phyloP scores from a whole-genome alignment of 2,113 vertebrate genomes.

The Balaeniceps rex region DNA sequence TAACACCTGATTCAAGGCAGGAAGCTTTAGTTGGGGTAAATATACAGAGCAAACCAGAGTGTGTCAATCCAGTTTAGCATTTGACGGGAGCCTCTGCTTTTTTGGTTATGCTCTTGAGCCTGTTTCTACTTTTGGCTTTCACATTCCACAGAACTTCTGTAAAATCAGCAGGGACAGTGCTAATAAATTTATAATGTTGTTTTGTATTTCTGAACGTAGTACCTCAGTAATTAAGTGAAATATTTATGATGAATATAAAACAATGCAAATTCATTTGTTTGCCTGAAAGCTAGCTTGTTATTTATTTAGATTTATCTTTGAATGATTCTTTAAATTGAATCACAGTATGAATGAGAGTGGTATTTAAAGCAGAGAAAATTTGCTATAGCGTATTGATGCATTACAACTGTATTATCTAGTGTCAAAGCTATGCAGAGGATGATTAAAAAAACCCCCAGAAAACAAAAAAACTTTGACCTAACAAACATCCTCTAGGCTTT shows the following conservation, averaged over 20 bases:
- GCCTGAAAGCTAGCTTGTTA: conserved; percentile 80
- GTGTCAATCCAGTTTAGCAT: conserved; percentile 40
- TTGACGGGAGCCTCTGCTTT: conserved; percentile 47
- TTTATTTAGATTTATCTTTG: conserved; percentile 81
- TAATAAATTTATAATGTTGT: conserved; percentile 85
- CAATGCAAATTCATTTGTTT: conserved; percentile 84
- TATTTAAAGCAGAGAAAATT: conserved; percentile 63
- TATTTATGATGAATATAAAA: conserved; percentile 86
- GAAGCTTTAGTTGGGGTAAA: conserved; percentile 45
- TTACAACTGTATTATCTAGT: not conserved
- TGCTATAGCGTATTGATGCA: not conserved
- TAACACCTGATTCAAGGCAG: conserved; percentile 51
- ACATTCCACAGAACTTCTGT: conserved; percentile 70
- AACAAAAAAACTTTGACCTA: not conserved
- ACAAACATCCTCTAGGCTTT: not conserved
- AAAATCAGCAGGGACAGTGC: conserved; percentile 74
- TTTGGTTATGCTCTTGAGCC: conserved; percentile 45
- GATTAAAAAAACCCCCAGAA: not conserved
- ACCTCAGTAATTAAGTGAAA: conserved; percentile 84
- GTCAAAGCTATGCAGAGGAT: not conserved
- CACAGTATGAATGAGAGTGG: conserved; percentile 44
- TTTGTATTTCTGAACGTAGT: conserved; percentile 81
- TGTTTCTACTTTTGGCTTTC: conserved; percentile 72
- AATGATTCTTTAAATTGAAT: conserved; percentile 72
- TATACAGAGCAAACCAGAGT: not conserved